Evolutionary conservation across 2,888 invertebrate genomes (phyloP).

Genomic region (Agrochola litura): DNA sequence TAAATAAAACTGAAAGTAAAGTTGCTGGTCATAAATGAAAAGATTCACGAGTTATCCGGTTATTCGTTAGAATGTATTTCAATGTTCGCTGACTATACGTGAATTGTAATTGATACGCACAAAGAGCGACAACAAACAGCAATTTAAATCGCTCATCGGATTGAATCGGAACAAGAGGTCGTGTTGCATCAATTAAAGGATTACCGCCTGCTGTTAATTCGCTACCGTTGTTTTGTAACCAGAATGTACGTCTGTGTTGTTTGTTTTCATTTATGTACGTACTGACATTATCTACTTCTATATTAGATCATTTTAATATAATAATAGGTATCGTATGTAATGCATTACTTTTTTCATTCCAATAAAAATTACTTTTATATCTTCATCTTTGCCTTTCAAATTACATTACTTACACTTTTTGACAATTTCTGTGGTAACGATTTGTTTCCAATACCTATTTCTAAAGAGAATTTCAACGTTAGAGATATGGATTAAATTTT

Average conservation of each 20-base stretch:
- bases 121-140: slow-evolving; percentile 57
- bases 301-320: not conserved
- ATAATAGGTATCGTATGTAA: not conserved
- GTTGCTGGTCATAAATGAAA: not conserved
- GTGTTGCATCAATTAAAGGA: slow-evolving; percentile 77
- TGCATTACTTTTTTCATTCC: not conserved
- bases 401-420: not conserved
- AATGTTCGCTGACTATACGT: slow-evolving; percentile 14
- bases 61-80: not conserved
- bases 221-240: slow-evolving; percentile 55
- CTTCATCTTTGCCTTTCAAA: not conserved
- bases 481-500: not conserved
- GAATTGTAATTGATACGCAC: slow-evolving; percentile 41
- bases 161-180: slow-evolving; percentile 62
- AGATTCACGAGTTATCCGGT: not conserved
- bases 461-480: not conserved
- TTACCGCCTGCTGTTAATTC: slow-evolving; percentile 68
- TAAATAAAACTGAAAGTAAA: not conserved
- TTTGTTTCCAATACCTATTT: not conserved
- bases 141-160: slow-evolving; percentile 65
- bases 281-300: not conserved
- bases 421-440: not conserved
- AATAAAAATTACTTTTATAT: not conserved
- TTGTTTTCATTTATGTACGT: slow-evolving; percentile 31
- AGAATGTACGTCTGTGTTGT: slow-evolving; percentile 41